Percentiles rank a stretch among this genome's conserved stretches.
Conservation (phyloP, 2,888 invertebrate genomes). For the Nowickia ferox region DNA sequence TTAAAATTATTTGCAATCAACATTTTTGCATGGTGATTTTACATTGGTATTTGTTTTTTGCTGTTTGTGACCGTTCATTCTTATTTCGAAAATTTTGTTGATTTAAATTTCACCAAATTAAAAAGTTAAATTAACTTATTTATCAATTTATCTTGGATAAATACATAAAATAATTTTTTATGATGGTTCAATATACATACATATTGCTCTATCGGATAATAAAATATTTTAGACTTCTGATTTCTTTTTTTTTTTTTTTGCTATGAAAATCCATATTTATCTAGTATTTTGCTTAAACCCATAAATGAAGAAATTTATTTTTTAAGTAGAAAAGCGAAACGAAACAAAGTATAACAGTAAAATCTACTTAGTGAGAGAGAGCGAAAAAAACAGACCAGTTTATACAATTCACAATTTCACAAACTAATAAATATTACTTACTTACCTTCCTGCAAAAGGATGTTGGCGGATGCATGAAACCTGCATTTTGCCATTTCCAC, state of each 20-base stretch:
- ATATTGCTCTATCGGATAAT: no score
- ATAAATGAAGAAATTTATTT: conserved; percentile 13
- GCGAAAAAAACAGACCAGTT: conserved; percentile 64
- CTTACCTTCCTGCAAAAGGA: conserved; percentile 79
- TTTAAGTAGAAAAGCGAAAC: background rate
- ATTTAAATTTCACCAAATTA: no score
- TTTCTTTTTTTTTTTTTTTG: background rate
- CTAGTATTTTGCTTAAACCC: background rate
- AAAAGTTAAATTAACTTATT: no score
- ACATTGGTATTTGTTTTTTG: no score
- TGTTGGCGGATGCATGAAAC: conserved; percentile 70
- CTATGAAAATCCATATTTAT: background rate
- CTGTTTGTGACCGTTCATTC: no score
- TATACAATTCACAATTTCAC: conserved; percentile 81
- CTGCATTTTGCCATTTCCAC: background rate
- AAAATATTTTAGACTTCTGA: background rate
- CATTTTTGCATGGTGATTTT: no score
- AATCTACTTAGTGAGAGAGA: conserved; percentile 51
- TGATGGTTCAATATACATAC: no score
- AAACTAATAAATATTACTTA: conserved; percentile 82
- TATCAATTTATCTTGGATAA: no score
- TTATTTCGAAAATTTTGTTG: no score
- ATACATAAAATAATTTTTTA: no score
- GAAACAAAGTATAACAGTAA: conserved; percentile 39
- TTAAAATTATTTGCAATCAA: no score